Evolutionary conservation across 2,888 invertebrate species (phyloP), one percentile per base, ranked within the genome.

Genomic region (Dichetophora obliterata): DNA sequence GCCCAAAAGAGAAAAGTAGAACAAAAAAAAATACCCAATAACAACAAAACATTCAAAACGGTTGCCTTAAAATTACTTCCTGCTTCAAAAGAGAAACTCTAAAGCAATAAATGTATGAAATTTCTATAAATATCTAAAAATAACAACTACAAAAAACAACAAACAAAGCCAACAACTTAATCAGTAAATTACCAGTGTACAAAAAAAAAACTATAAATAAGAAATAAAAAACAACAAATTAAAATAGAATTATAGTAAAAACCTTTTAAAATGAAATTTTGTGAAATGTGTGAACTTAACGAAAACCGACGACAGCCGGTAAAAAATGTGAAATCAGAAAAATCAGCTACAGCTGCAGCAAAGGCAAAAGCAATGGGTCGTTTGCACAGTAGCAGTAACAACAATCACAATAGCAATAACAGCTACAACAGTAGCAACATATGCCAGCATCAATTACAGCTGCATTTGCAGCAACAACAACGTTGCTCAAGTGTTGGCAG

Each of bases 401-500:
- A 61, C 63, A 27, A 16, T 19, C 71, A 34, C 6, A 22, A 52
- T 8, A 19, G 37, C 54, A 37, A 16, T 8, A 75, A 19, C 59
- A 37, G 5, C 37, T 61, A 43, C 37, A 8, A 61, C 59, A 75
- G 69, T 68, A 57, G 68, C 73, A 57, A 71, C 71, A 34, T 71
- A 57, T 71, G 71, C 54, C 71, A 57, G 37, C 71, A 76, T 54
- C 77, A 76, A 66, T 72, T 75, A 57, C 81, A 48, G 63, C 50
- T 50, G 52, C 65, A 72, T 74, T 79, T 82, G 37, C 82, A 84
- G 63, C 82, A 82, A 61, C 83, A 85, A 61, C 85, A 84, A 72
- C 86, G 86, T 75, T 87, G 88, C 81, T 87, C 87, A 63, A 88
- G 87, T 82, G 87, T 86, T 76, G 86, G 88, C 82, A 88, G 87